Base-by-base conservation (phyloP, 1,140 invertebrate genomes). In the Anastrepha obliqua region DNA sequence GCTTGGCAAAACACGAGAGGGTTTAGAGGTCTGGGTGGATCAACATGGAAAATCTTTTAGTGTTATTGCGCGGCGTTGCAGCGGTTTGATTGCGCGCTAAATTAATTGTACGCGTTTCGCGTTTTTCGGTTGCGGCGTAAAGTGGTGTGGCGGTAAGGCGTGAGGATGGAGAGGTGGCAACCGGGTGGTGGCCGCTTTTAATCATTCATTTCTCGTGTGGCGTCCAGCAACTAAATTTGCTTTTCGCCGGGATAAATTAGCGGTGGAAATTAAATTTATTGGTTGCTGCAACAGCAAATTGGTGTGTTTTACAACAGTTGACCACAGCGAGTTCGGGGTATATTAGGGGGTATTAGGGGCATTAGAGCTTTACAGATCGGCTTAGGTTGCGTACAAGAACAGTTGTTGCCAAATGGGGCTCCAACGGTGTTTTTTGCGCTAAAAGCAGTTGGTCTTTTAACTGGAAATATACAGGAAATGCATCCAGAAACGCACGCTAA, bases 191-290 rank as follows among this genome's bases (percentile, higher is more conserved):
- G 74, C 17, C 47, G 74, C 74, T 29, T 81, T 55, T 81, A 74
- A 81, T 81, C 74, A 81, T 81, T 81, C 47, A 81, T 58, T 17
- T 55, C 15, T 2, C 51, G 44, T 81, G 74, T 81, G 47, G 39
- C 15, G 39, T 20, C 17, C 74, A 81, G 29, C 74, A 55, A 81
- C 74, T 81, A 81, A 55, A 81, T 81, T 81, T 81, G 42, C 74
- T 55, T 51, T 55, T 81, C 17, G 74, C 47, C 47, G 20, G 74
- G 74, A 81, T 81, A 81, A 81, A 81, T 81, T 81, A 81, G 74
- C 47, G 74, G 74, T 81, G 47, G 47, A 81, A 55, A 81, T 81
- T 81, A 81, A 81, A 81, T 81, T 81, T 81, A 81, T 81, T 81
- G 17, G 74, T 81, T 55, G 47, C 74, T 81, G 74, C 74, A 81